Evolutionary conservation across 2,797 vertebrate genomes (phyloP).

Genomic region (Erithacus rubecula): DNA sequence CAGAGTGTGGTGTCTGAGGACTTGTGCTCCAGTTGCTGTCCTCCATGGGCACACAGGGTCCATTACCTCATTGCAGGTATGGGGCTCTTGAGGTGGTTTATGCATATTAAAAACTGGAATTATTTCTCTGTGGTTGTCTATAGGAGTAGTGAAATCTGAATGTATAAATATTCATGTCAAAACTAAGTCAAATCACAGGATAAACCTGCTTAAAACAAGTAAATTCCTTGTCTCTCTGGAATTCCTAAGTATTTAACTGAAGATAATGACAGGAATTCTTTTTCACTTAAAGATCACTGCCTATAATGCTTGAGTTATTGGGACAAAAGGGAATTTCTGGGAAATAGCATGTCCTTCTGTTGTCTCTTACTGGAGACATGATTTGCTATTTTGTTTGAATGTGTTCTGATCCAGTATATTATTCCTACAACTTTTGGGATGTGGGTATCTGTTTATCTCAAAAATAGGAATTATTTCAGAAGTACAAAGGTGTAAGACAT

Average conservation of each 20-base stretch:
- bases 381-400: not conserved
- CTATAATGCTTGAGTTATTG: not conserved
- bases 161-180: not conserved
- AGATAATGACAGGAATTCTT: not conserved
- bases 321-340: not conserved
- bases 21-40: constrained; percentile 95
- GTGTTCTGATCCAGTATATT: not conserved
- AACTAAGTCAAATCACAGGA: not conserved
- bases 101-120: not conserved
- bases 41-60: constrained; percentile 95
- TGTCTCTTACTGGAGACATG: not conserved
- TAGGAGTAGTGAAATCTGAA: not conserved
- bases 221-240: not conserved
- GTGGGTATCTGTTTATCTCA: not conserved
- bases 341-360: accelerated
- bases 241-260: not conserved
- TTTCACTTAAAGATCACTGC: not conserved
- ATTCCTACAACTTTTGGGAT: not conserved
- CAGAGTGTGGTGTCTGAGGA: constrained; percentile 96
- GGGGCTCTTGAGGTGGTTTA: not conserved
- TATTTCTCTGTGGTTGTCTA: not conserved
- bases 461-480: not conserved
- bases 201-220: not conserved
- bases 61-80: constrained; percentile 96
- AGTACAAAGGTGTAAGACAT: not conserved